Base-by-base conservation (phyloP, 2,888 invertebrate species). In the Baronia brevicornis region DNA sequence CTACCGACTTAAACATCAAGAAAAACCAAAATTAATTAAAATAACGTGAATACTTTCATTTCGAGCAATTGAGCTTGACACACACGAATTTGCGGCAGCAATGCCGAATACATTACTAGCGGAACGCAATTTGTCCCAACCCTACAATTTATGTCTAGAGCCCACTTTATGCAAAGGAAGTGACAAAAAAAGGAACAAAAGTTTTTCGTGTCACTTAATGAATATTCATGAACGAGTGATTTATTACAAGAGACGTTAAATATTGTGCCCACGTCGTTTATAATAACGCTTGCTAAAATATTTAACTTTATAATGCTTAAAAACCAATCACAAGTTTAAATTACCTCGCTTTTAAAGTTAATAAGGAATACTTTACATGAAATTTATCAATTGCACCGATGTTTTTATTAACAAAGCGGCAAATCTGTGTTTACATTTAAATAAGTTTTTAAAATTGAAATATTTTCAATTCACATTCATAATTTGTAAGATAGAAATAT, bases 81-180 rank as follows among this genome's bases (percentile, higher is more conserved):
- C 59, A 61, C 59, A 62, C 57, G 59, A 52, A 55, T 56, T 51
- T 54, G 55, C 44, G 56, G 51, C 54, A 48, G 60, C 55, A 56
- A 60, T 63, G 60, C 65, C 55, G 59, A 72, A 73, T 71, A 69
- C 67, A 65, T 71, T 71, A 68, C 69, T 48, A 45, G 46, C 43
- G 65, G 62, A 65, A 67, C 70, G 70, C 67, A 75, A 78, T 77
- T 78, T 72, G 74, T 72, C 64, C 66, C 63, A 49, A 59, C 67
- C 71, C 66, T 59, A 63, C 68, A 75, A 75, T 77, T 74, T 77
- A 75, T 73, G 71, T 66, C 57, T 61, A 62, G 60, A 63, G 58
- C 64, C 67, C 59, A 60, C 61, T 72, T 71, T 68, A 71, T 66
- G 64, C 61, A 60, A 64, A 61, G 61, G 54, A 65, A 61, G 51